Percentiles rank a stretch among this genome's conserved stretches.
These are phyloP conservation scores for Drosophila rubida DNA, from an alignment of 2,888 invertebrate species.

Conservation along the genomic window DNA sequence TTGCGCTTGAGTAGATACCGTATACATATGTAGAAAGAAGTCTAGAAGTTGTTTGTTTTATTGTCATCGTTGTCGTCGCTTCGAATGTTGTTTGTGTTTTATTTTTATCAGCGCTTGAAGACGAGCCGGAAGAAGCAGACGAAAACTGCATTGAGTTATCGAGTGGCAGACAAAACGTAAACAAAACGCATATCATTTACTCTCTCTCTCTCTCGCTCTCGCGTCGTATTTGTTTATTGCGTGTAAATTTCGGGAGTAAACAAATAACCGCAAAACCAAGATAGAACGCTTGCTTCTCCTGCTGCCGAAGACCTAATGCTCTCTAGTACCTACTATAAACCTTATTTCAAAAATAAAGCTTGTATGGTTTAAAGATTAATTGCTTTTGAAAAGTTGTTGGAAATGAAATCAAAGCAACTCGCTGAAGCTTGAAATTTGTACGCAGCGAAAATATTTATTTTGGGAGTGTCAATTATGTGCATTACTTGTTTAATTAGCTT, in stretches of 20 bases:
- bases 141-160: slow-evolving; percentile 49
- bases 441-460: too few relatives aligned
- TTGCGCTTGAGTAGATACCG: slow-evolving; percentile 67
- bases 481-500: too few relatives aligned
- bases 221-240: slow-evolving; percentile 63
- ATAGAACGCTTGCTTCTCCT: background rate
- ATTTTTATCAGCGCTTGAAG: slow-evolving; percentile 62
- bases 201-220: background rate
- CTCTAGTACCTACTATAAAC: too few relatives aligned
- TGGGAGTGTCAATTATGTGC: too few relatives aligned
- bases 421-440: too few relatives aligned
- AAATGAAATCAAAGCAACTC: too few relatives aligned
- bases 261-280: slow-evolving; percentile 42
- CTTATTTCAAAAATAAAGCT: too few relatives aligned
- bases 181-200: slow-evolving; percentile 48
- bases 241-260: slow-evolving; percentile 71
- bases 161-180: slow-evolving; percentile 53
- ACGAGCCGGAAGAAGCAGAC: slow-evolving; percentile 11
- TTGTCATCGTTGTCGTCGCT: slow-evolving; percentile 46
- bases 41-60: slow-evolving; percentile 63
- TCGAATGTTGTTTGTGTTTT: slow-evolving; percentile 68
- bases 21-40: slow-evolving; percentile 50
- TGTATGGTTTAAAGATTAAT: too few relatives aligned
- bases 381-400: too few relatives aligned
- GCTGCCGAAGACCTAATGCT: background rate